Percentiles rank a stretch among this genome's conserved stretches.
phyloP scores from a whole-genome alignment of 2,888 invertebrate species.

The Eumacrocentrus americanus region DNA sequence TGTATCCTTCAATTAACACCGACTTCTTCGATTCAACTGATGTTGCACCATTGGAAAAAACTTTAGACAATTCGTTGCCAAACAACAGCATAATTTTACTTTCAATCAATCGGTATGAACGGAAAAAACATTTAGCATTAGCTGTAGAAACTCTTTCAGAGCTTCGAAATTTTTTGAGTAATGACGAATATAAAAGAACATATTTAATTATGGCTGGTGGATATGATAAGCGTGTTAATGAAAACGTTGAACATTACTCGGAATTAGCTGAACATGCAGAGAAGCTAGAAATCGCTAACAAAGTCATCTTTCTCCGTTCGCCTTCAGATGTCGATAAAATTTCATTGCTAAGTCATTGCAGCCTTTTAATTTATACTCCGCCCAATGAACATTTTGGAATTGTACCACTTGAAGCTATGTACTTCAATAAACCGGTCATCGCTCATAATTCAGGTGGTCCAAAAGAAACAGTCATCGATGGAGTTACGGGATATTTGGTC shows the following conservation, averaged over 20 bases:
- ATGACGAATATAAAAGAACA: constrained; percentile 70
- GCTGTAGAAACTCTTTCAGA: constrained; percentile 82
- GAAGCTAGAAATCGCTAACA: constrained; percentile 70
- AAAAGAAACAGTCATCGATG: constrained; percentile 84
- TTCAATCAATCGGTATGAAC: constrained; percentile 96
- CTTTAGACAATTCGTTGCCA: constrained; percentile 63
- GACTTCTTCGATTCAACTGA: constrained; percentile 70
- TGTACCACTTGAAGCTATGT: constrained; percentile 99
- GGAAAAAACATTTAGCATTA: constrained; percentile 91
- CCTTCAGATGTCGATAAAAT: constrained; percentile 86
- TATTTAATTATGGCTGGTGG: constrained; percentile 95
- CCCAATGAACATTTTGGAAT: constrained; percentile 98
- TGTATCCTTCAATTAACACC: constrained; percentile 94
- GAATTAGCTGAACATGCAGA: constrained; percentile 75
- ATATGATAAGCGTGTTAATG: constrained; percentile 85
- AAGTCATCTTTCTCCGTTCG: constrained; percentile 85
- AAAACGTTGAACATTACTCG: constrained; percentile 85
- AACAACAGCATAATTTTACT: constrained; percentile 72
- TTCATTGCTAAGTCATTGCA: constrained; percentile 76
- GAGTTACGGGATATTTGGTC: constrained; percentile 81
- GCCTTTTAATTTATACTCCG: constrained; percentile 92
- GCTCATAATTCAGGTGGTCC: constrained; percentile 97
- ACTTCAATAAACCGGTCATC: constrained; percentile 88
- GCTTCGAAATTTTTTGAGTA: constrained; percentile 65
- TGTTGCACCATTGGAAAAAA: constrained; percentile 61